Base-by-base conservation (phyloP, 2,888 invertebrate species). In the Cyclophora albipunctata region DNA sequence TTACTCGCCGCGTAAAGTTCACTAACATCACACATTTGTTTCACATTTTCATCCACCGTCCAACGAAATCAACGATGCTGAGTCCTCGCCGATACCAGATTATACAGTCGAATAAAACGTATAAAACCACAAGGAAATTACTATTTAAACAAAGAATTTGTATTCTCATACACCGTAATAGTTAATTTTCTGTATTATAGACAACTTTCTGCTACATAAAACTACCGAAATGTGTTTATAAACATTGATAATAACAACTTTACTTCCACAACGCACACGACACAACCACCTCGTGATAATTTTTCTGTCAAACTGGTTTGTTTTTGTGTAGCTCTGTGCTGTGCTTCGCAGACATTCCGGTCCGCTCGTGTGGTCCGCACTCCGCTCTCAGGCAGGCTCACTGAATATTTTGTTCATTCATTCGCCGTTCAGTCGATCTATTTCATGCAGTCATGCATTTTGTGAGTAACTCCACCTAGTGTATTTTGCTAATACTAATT, bases 1-100 rank as follows among this genome's bases (percentile, higher is more conserved):
- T 65, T 69, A 68, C 45, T 71, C 67, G 71, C 70, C 67, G 64
- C 63, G 53, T 62, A 70, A 69, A 70, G 78, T 79, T 78, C 78
- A 81, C 74, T 62, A 75, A 56, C 66, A 69, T 65, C 57, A 73
- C 74, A 79, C 71, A 75, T 76, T 80, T 78, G 73, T 77, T 73
- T 84, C 84, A 86, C 86, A 87, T 87, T 84, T 86, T 86, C 74
- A 78, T 76, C 76, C 79, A 81, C 75, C 72, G 83, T 78, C 78
- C 66, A 75, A 75, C 70, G 66, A 75, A 74, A 70, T 71, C 67
- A 70, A 73, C 73, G 72, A 73, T 69, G 73, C 75, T 62, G 73
- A 78, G 79, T 83, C 81, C 81, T 81, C 74, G 63, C 72, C 74
- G 77, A 80, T 83, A 78, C 80, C 79, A 84, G 84, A 84, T 84